A percentile compares a stretch with the other conserved stretches of the same genome.
phyloP scores from a whole-genome alignment of 2,888 invertebrate species.

The Eristalis intricaria region DNA sequence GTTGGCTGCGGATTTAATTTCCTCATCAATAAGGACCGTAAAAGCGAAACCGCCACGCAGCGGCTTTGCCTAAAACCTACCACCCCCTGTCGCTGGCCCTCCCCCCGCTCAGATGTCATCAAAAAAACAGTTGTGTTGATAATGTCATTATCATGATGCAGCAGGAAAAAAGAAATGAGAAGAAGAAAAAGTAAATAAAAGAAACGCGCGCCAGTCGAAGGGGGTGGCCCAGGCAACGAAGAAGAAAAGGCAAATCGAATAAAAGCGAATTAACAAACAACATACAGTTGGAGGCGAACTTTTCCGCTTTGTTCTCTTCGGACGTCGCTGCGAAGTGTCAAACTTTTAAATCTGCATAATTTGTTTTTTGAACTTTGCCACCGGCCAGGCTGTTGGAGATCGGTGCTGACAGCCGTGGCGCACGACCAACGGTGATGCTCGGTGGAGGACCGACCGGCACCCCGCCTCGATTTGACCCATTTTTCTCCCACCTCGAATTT shows the following conservation, averaged over 20 bases:
- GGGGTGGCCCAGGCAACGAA: too few species aligned
- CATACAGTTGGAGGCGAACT: slow-evolving; percentile 33
- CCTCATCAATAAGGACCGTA: slow-evolving; percentile 33
- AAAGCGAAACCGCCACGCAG: slow-evolving; percentile 19
- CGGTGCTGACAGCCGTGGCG: not conserved
- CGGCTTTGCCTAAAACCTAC: not conserved
- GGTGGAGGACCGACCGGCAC: not conserved
- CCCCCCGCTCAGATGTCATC: slow-evolving; percentile 13
- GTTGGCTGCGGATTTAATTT: slow-evolving; percentile 27
- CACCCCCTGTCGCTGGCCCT: not conserved
- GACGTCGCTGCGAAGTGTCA: not conserved
- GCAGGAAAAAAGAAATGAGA: slow-evolving; percentile 14
- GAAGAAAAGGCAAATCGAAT: slow-evolving; percentile 19
- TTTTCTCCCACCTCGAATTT: slow-evolving; percentile 4
- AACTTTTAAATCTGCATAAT: slow-evolving; percentile 68
- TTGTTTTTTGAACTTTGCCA: slow-evolving; percentile 66
- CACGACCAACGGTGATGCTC: not conserved
- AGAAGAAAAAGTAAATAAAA: not conserved
- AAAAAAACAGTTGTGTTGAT: slow-evolving; percentile 50
- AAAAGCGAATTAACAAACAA: slow-evolving; percentile 41
- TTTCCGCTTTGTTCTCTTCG: slow-evolving; percentile 15
- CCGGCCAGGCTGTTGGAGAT: not conserved
- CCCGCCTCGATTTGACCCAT: slow-evolving; percentile 32
- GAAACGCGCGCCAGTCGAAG: not conserved
- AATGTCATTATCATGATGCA: slow-evolving; percentile 59